Conservation (phyloP, 1,140 invertebrate species). For the Octopus sinensis region DNA sequence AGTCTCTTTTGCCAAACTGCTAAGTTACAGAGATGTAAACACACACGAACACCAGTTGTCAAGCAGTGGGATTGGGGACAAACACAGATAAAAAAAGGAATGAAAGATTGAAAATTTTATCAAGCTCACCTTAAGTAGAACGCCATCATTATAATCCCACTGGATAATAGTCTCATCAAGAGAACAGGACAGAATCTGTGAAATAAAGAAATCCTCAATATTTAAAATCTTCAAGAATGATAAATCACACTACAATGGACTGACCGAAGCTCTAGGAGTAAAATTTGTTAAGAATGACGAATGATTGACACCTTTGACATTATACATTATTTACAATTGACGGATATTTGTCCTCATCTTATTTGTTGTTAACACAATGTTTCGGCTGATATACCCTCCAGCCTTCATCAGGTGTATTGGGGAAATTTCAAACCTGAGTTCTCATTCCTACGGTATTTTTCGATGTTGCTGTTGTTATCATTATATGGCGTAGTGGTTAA, state of each 20-base stretch:
- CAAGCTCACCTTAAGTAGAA: slow-evolving; percentile 34
- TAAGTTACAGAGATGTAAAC: too few species aligned
- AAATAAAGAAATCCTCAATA: neutral
- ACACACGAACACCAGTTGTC: too few species aligned
- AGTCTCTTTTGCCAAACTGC: too few species aligned
- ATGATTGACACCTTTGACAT: neutral
- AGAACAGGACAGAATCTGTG: slow-evolving; percentile 38
- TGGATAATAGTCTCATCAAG: slow-evolving; percentile 33
- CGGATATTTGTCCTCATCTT: neutral
- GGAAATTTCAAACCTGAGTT: too few species aligned
- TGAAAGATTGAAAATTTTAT: neutral
- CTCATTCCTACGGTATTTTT: too few species aligned
- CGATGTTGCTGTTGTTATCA: too few species aligned
- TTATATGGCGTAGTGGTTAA: too few species aligned
- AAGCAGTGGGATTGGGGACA: too few species aligned
- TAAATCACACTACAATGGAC: neutral
- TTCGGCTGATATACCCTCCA: too few species aligned
- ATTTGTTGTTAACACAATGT: too few species aligned
- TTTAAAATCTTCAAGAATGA: neutral
- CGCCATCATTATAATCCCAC: slow-evolving; percentile 44
- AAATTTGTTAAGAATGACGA: neutral
- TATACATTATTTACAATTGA: neutral
- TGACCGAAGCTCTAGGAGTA: neutral
- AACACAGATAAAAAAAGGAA: neutral
- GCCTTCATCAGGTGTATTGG: too few species aligned